These are phyloP conservation scores for Tetragnatha montana DNA, from an alignment of 2,888 invertebrate genomes.

Conservation along the genomic window DNA sequence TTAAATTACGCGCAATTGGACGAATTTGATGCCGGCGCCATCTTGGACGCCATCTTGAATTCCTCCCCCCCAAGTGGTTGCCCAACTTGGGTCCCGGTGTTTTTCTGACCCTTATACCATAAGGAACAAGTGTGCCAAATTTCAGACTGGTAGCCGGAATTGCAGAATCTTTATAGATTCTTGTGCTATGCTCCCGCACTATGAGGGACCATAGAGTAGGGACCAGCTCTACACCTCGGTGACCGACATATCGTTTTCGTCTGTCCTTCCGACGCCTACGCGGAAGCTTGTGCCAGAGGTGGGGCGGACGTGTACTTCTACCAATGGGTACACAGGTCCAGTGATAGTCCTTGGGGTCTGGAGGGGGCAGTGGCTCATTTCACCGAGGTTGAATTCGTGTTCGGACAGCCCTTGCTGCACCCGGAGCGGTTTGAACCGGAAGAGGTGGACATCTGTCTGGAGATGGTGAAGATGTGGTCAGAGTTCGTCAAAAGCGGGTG, in stretches of 20 bases:
- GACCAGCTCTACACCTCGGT: neutral
- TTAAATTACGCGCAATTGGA: too few relatives aligned
- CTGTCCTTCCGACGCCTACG: constrained; percentile 52
- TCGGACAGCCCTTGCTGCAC: neutral
- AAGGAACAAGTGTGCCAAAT: too few relatives aligned
- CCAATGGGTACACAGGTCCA: constrained; percentile 49
- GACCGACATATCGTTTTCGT: constrained; percentile 34
- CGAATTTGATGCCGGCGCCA: too few relatives aligned
- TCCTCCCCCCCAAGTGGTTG: too few relatives aligned
- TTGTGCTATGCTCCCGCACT: too few relatives aligned
- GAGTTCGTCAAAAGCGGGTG: constrained; percentile 2
- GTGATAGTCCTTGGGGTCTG: constrained; percentile 34
- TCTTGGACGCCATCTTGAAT: too few relatives aligned
- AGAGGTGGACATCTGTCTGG: neutral
- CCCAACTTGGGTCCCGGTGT: too few relatives aligned
- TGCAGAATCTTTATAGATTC: too few relatives aligned
- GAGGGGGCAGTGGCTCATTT: constrained; percentile 47
- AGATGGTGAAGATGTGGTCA: neutral
- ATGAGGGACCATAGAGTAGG: too few relatives aligned
- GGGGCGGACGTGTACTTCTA: constrained; percentile 53
- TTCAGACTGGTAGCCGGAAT: too few relatives aligned
- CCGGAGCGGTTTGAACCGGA: neutral
- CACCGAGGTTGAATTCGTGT: neutral
- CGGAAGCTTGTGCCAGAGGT: constrained; percentile 32
- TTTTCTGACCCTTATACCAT: too few relatives aligned